phyloP scores from a whole-genome alignment of 2,113 vertebrate genomes.

The Mesoclemmys tuberculata region DNA sequence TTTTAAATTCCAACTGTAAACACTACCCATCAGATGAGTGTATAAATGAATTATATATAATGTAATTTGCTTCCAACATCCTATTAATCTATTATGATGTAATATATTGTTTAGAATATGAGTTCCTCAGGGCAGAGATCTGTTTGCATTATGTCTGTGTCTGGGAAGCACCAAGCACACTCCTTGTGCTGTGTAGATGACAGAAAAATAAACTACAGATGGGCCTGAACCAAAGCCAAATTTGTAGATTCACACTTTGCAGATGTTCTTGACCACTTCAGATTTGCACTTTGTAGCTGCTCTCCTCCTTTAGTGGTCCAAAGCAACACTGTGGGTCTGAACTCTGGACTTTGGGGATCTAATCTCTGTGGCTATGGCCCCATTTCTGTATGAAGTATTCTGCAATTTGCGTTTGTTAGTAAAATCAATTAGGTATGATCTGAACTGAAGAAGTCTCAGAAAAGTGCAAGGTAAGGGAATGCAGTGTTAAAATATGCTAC shows the following conservation, averaged over 20 bases:
- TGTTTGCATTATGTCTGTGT: rapidly evolving
- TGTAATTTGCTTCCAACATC: not conserved
- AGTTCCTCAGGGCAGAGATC: not conserved
- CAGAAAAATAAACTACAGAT: rapidly evolving
- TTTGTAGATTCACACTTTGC: not conserved
- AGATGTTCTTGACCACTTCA: not conserved
- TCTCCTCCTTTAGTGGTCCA: not conserved
- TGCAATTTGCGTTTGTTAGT: not conserved
- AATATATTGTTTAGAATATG: not conserved
- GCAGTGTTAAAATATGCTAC: not conserved
- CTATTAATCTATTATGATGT: rapidly evolving
- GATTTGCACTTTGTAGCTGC: rapidly evolving
- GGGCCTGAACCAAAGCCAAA: not conserved
- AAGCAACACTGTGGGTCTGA: rapidly evolving
- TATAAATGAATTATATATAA: not conserved
- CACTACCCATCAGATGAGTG: too few species aligned
- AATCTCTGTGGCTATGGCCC: not conserved
- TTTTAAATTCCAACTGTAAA: not conserved
- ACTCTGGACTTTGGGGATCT: not conserved
- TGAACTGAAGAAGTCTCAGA: not conserved
- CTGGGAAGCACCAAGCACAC: not conserved
- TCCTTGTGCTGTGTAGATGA: not conserved
- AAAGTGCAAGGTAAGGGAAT: not conserved
- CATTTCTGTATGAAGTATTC: rapidly evolving
- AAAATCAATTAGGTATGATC: not conserved